Evolutionary conservation across 2,888 invertebrate species (phyloP).

Genomic region (Germaria angustata): DNA sequence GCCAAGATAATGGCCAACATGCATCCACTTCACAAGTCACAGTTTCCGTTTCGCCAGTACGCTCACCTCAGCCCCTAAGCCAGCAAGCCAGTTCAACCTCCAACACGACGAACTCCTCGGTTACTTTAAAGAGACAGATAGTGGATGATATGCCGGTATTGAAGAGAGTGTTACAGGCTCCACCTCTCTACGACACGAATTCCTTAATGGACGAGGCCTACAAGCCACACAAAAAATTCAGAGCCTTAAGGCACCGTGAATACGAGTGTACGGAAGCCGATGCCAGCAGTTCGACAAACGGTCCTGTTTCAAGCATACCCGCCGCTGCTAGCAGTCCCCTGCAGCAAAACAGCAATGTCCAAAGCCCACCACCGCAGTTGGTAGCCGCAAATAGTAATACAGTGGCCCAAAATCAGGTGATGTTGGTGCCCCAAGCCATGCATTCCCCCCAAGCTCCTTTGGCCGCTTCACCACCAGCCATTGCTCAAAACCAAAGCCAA

Average conservation of each 20-base stretch:
- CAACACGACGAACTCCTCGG: constrained; percentile 63
- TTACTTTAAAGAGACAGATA: constrained; percentile 81
- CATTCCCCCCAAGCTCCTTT: constrained; percentile 69
- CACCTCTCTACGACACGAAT: constrained; percentile 93
- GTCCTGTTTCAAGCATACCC: constrained; percentile 50
- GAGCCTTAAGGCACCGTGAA: constrained; percentile 89
- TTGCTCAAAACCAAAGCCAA: constrained; percentile 76
- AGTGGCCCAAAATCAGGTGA: constrained; percentile 53
- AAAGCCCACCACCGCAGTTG: constrained; percentile 68
- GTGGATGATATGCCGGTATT: constrained; percentile 96
- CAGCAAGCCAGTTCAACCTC: constrained; percentile 68
- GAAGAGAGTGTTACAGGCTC: constrained; percentile 94
- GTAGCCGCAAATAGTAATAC: constrained; percentile 16
- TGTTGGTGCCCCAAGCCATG: constrained; percentile 66
- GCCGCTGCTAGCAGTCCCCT: constrained; percentile 54
- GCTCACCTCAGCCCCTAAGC: constrained; percentile 77
- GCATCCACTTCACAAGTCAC: constrained; percentile 70
- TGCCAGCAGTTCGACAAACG: constrained; percentile 82
- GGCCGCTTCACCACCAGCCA: constrained; percentile 67
- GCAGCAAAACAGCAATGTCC: constrained; percentile 29
- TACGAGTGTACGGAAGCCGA: constrained; percentile 88
- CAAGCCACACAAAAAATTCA: constrained; percentile 97
- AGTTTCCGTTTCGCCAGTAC: constrained; percentile 75
- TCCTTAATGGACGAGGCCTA: constrained; percentile 96
- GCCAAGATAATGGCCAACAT: constrained; percentile 74